Conservation (phyloP, 2,797 vertebrate species). For the Enteromius anoplus region DNA sequence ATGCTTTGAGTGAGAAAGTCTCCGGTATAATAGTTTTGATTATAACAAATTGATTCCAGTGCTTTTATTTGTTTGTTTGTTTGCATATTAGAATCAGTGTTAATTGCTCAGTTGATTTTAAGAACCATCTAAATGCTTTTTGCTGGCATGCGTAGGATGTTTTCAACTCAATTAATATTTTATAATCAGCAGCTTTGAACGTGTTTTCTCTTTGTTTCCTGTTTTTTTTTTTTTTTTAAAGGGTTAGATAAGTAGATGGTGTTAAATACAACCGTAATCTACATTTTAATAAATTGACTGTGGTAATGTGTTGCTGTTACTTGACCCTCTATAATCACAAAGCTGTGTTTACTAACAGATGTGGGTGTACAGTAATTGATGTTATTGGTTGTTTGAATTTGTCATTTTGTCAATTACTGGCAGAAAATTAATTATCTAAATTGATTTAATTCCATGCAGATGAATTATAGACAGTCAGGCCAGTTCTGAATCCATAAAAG, state of each 20-base stretch:
- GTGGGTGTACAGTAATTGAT: slow-evolving; percentile 49
- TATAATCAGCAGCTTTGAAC: slow-evolving; percentile 4
- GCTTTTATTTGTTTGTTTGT: slow-evolving; percentile 8
- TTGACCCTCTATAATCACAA: slow-evolving; percentile 51
- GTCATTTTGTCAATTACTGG: slow-evolving; percentile 67
- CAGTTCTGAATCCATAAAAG: slow-evolving; percentile 29
- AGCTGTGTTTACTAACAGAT: slow-evolving; percentile 41
- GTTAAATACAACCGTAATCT: slow-evolving; percentile 42
- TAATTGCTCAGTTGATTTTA: slow-evolving; percentile 15
- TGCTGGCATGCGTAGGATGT: not conserved
- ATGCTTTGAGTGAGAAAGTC: not conserved
- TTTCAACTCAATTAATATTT: not conserved
- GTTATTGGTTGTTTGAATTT: slow-evolving; percentile 64
- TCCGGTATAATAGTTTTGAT: not conserved
- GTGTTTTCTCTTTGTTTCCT: slow-evolving; percentile 16
- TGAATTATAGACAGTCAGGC: slow-evolving; percentile 38
- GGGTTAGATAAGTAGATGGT: slow-evolving; percentile 8
- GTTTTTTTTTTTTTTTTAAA: no score
- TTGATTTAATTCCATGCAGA: slow-evolving; percentile 51
- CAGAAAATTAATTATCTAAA: slow-evolving; percentile 64
- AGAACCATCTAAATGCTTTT: slow-evolving; percentile 5
- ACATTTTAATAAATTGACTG: slow-evolving; percentile 36
- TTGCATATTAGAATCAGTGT: not conserved
- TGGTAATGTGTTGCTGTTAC: slow-evolving; percentile 52
- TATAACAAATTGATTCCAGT: not conserved